Evolutionary conservation across 2,888 invertebrate species (phyloP), one percentile per base, ranked within the genome.

Genomic region (Folsomia manolachei): DNA sequence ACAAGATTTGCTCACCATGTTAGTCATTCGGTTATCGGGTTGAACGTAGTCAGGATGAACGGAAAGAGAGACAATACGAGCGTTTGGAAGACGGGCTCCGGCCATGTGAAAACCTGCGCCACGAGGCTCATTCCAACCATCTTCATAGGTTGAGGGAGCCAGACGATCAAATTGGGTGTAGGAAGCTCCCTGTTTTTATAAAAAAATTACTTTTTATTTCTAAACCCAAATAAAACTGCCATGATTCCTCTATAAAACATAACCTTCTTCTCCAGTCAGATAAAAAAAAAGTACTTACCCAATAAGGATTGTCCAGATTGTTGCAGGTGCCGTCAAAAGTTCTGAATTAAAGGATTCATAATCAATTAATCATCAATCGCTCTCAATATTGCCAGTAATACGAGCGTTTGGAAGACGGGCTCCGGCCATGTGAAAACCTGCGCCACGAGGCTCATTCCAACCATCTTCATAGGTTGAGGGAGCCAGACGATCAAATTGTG

Each of bases 1-100:
- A n/a, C n/a, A n/a, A n/a, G 19, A 80, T 65, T 75, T 81, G 81
- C 9, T 78, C 26, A 81, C 79, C 79, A 81, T 79, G 65, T 80
- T 80, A 1, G 81, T 81, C 71, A 79, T 76, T 23, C 74, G 66
- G 51, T 69, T 69, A 52, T 81, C 81, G 1, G 80, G 78, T 18
- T 71, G 62, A 9, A 80, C 71, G 56, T 75, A 73, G 67, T 81
- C 81, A 9, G 78, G 78, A 70, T 80, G 80, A 11, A 81, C 76
- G 61, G 75, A 76, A n/a, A 78, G 70, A 71, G 77, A 77, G 11
- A 81, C 75, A 26, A 76, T 69, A 62, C 81, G 71, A 2, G 78
- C 72, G 74, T 76, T 81, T 56, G 81, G 81, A 23, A 81, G 74
- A 27, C 76, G 75, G 19, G 70, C 69, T 51, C 78, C 78, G 64